Evolutionary conservation across 2,113 vertebrate genomes (phyloP).

Genomic region (Nothobranchius kuhntae): DNA sequence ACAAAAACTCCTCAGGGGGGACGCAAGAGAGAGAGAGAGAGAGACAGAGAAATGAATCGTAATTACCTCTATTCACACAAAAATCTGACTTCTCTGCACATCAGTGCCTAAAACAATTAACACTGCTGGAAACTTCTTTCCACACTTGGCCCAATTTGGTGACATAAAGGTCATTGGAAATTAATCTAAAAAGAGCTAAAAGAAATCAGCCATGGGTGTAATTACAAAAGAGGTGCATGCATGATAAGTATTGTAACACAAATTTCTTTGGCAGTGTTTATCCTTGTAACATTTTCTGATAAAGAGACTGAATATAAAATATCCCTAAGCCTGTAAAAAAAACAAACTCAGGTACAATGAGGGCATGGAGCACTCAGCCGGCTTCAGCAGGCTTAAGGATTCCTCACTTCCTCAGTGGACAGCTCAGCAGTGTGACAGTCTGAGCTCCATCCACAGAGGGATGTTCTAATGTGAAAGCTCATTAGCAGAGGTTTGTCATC

Average conservation of each 20-base stretch:
- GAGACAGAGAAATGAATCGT: conserved; percentile 51
- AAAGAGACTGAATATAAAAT: conserved; percentile 67
- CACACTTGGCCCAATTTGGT: conserved; percentile 68
- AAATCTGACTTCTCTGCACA: conserved; percentile 69
- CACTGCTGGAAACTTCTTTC: conserved; percentile 71
- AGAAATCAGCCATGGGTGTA: conserved; percentile 84
- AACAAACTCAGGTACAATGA: conserved; percentile 59
- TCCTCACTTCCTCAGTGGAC: conserved; percentile 19
- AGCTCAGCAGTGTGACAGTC: conserved; percentile 14
- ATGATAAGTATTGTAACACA: conserved; percentile 78
- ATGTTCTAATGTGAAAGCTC: conserved; percentile 39
- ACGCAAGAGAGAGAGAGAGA: conserved; percentile 11
- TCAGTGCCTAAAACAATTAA: conserved; percentile 81
- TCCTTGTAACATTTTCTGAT: conserved; percentile 60
- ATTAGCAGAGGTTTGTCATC: conserved; percentile 36
- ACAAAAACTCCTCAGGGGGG: conserved; percentile 6
- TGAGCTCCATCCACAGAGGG: conserved; percentile 15
- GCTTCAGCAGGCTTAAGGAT: conserved; percentile 10
- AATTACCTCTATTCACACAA: conserved; percentile 67
- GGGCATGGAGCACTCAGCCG: background rate
- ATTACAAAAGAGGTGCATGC: conserved; percentile 76
- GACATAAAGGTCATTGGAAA: conserved; percentile 84
- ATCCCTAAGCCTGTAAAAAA: conserved; percentile 30
- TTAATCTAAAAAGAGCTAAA: conserved; percentile 79
- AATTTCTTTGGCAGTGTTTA: conserved; percentile 62